phyloP scores from a whole-genome alignment of 2,797 vertebrate species.

The Epinephelus awoara region DNA sequence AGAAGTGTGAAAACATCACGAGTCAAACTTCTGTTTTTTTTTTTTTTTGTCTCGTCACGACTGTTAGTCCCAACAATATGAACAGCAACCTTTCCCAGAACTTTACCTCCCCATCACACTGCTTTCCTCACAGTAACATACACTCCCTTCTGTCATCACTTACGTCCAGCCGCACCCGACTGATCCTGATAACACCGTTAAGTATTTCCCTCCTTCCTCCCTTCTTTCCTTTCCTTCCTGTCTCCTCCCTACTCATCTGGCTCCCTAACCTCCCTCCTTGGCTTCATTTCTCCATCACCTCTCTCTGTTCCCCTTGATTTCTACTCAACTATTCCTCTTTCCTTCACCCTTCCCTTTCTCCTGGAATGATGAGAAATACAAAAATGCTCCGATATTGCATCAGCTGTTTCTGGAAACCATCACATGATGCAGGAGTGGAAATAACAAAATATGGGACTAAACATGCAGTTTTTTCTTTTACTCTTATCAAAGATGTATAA shows the following conservation, averaged over 20 bases:
- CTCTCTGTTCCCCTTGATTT: background rate
- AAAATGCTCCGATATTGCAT: background rate
- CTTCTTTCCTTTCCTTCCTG: constrained; percentile 33
- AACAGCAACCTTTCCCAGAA: background rate
- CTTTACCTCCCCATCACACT: background rate
- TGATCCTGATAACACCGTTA: constrained; percentile 9
- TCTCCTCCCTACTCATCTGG: constrained; percentile 24
- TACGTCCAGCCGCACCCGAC: constrained; percentile 1
- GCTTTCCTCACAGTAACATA: constrained; percentile 7
- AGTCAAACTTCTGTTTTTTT: background rate
- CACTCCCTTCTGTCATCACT: constrained; percentile 39
- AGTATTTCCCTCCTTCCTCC: constrained; percentile 20
- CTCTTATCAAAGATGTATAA: background rate
- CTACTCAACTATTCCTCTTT: background rate
- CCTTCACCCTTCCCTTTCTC: background rate
- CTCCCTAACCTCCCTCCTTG: background rate
- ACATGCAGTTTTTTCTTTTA: background rate
- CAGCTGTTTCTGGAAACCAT: background rate
- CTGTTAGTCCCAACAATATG: background rate
- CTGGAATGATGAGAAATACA: background rate
- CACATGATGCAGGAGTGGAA: background rate
- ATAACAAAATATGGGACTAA: background rate
- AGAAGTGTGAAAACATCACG: background rate
- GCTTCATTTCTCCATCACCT: background rate
- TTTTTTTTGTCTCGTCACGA: background rate